Evolutionary conservation across 2,797 vertebrate genomes (phyloP).

Genomic region (Schizopygopsis malacanthus): DNA sequence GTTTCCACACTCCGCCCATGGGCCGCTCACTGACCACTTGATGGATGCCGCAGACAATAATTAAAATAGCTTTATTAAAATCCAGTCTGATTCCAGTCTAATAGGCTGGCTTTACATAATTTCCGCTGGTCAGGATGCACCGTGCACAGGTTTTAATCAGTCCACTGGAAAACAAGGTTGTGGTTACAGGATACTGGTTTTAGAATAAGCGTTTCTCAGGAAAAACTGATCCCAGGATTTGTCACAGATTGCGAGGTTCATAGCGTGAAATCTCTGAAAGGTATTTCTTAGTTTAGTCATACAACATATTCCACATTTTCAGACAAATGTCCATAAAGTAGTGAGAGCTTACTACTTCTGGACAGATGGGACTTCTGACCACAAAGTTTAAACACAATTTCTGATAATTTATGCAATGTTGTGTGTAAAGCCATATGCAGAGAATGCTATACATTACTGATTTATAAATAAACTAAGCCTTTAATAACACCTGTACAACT

Average conservation of each 20-base stretch:
- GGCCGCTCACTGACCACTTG: not conserved
- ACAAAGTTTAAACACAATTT: not conserved
- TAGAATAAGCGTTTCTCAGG: not conserved
- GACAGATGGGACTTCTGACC: not conserved
- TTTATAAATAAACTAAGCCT: not conserved
- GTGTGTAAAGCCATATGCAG: not conserved
- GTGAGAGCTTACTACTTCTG: not conserved
- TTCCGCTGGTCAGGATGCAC: not conserved
- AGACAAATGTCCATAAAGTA: not conserved
- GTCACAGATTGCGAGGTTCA: not conserved
- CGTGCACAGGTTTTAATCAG: not conserved
- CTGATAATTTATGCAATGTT: not conserved
- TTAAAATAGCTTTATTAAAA: conserved; percentile 3
- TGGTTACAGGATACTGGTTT: conserved; percentile 26
- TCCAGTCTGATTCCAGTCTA: not conserved
- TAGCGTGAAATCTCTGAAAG: not conserved
- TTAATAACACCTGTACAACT: not conserved
- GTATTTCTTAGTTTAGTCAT: not conserved
- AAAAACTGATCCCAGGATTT: conserved; percentile 25
- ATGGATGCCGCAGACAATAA: conserved; percentile 2
- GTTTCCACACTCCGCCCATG: not conserved
- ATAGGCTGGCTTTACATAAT: conserved; percentile 5
- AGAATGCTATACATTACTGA: not conserved
- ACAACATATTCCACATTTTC: not conserved
- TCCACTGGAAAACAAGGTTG: not conserved